These are phyloP conservation scores for Drosophila acutilabella DNA, from an alignment of 2,888 invertebrate genomes.

Conservation along the genomic window DNA sequence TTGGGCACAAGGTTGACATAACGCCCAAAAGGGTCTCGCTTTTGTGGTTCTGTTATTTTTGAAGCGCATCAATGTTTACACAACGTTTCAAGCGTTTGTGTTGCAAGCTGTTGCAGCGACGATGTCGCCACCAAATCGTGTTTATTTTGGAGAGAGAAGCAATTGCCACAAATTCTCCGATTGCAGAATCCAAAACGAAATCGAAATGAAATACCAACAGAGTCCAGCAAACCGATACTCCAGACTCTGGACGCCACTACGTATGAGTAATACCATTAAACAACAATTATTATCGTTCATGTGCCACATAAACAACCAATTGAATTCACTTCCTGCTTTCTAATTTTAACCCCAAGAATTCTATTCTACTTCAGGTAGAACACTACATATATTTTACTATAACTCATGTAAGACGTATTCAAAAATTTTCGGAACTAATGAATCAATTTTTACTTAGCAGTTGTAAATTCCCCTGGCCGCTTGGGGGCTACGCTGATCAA, in stretches of 20 bases:
- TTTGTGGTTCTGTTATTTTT: neutral
- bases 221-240: conserved; percentile 38
- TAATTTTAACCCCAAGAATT: neutral
- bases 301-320: neutral
- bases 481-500: too few relatives aligned
- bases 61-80: conserved; percentile 58
- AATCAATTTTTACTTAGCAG: too few relatives aligned
- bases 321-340: neutral
- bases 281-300: neutral
- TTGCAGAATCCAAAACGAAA: conserved; percentile 9
- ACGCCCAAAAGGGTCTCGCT: conserved; percentile 16
- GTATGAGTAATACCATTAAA: conserved; percentile 18
- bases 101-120: conserved; percentile 23
- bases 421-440: too few relatives aligned
- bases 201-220: neutral
- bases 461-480: too few relatives aligned
- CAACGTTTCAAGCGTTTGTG: conserved; percentile 30
- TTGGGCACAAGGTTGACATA: conserved; percentile 73
- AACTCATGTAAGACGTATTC: too few relatives aligned
- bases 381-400: too few relatives aligned
- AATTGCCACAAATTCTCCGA: conserved; percentile 7
- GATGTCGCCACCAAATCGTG: conserved; percentile 6
- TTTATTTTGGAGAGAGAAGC: conserved; percentile 1
- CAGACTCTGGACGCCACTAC: conserved; percentile 53
- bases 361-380: too few relatives aligned